Conservation (phyloP, 2,888 invertebrate genomes). For the Neria commutata region DNA sequence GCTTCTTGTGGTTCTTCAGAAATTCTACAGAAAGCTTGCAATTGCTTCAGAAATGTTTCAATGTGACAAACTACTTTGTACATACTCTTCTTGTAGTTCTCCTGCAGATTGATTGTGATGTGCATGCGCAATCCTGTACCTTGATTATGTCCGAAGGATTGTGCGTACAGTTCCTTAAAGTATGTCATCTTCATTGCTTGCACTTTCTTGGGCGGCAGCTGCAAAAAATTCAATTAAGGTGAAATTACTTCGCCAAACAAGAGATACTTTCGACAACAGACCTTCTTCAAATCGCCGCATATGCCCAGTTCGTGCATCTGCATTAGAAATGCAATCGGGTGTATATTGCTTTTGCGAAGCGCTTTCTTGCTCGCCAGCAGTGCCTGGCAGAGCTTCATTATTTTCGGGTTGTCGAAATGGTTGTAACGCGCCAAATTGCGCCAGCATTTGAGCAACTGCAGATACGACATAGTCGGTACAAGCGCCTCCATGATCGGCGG, state of each 20-base stretch:
- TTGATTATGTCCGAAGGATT: constrained; percentile 46
- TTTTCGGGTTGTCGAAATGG: constrained; percentile 34
- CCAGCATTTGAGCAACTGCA: constrained; percentile 46
- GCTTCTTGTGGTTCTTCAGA: constrained; percentile 39
- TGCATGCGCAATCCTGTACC: constrained; percentile 44
- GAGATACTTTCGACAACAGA: background rate
- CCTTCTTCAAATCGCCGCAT: constrained; percentile 2
- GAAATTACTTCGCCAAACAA: background rate
- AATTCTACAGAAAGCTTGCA: constrained; percentile 33
- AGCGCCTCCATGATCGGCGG: constrained; percentile 39
- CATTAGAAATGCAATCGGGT: constrained; percentile 47
- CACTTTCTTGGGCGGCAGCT: constrained; percentile 20
- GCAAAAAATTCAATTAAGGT: too few relatives aligned
- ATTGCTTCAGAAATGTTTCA: constrained; percentile 6
- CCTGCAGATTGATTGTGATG: constrained; percentile 56
- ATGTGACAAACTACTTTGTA: too few relatives aligned
- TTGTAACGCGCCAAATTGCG: constrained; percentile 35
- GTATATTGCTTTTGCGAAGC: constrained; percentile 39
- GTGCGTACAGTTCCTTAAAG: constrained; percentile 37
- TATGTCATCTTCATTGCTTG: constrained; percentile 28
- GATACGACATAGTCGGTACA: constrained; percentile 44
- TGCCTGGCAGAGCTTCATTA: constrained; percentile 32
- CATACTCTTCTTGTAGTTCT: constrained; percentile 49
- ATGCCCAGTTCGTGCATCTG: constrained; percentile 30
- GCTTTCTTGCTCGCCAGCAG: constrained; percentile 36